These are phyloP conservation scores for Dryococelus australis DNA, from an alignment of 2,888 invertebrate genomes.

Conservation along the genomic window DNA sequence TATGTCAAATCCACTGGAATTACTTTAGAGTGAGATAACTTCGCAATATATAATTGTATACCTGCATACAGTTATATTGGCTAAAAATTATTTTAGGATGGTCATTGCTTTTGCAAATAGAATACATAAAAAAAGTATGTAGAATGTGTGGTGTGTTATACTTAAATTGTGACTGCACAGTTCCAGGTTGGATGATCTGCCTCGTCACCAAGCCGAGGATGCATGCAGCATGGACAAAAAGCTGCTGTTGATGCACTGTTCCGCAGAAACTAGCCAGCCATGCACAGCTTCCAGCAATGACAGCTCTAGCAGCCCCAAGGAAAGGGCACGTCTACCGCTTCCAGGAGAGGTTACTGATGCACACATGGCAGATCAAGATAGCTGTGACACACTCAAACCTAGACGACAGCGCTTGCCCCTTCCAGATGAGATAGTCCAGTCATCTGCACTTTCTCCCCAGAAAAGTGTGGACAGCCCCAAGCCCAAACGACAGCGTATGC, in stretches of 20 bases:
- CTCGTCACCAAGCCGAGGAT: conserved; percentile 55
- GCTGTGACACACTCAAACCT: not conserved
- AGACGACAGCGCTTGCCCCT: not conserved
- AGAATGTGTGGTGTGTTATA: too few relatives aligned
- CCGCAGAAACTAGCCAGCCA: conserved; percentile 25
- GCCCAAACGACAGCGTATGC: conserved; percentile 43
- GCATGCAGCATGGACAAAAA: conserved; percentile 62
- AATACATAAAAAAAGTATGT: too few relatives aligned
- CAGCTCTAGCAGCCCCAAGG: not conserved
- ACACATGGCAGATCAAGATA: not conserved
- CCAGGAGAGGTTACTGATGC: not conserved
- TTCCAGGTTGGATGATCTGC: conserved; percentile 28
- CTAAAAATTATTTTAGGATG: too few relatives aligned
- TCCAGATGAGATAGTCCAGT: not conserved
- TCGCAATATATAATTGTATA: too few relatives aligned
- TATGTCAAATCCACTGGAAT: too few relatives aligned
- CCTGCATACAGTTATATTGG: too few relatives aligned
- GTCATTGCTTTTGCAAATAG: too few relatives aligned
- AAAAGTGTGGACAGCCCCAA: conserved; percentile 19
- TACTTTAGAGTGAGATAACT: too few relatives aligned
- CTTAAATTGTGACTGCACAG: not conserved
- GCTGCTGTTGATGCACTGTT: conserved; percentile 62
- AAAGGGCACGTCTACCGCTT: not conserved
- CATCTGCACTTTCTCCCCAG: not conserved
- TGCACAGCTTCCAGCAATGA: not conserved